Conservation (phyloP, 2,797 vertebrate genomes). For the Dendrocincla tyrannina region DNA sequence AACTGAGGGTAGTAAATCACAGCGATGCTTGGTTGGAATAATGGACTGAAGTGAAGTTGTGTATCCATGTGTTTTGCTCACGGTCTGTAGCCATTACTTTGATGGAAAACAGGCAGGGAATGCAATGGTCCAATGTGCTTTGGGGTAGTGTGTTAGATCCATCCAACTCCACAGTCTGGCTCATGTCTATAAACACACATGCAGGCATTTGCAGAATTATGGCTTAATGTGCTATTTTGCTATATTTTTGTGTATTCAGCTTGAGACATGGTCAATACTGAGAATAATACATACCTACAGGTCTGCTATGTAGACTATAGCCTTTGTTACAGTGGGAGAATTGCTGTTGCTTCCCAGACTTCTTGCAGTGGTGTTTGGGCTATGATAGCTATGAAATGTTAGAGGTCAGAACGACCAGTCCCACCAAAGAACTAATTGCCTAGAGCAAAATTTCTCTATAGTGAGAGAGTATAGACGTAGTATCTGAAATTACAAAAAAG, state of each 20-base stretch:
- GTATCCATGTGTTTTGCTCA: not conserved
- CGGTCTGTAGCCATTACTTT: not conserved
- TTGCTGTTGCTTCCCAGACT: not conserved
- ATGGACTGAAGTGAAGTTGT: not conserved
- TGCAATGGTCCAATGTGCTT: rapidly evolving
- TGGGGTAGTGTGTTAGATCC: not conserved
- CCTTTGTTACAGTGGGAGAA: not conserved
- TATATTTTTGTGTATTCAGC: not conserved
- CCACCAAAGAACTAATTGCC: slow-evolving; percentile 15
- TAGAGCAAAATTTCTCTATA: not conserved
- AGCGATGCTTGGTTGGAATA: not conserved
- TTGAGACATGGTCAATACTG: not conserved
- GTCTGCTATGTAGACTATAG: not conserved
- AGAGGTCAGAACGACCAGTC: not conserved
- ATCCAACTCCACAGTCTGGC: not conserved
- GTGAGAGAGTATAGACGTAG: not conserved
- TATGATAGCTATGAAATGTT: not conserved
- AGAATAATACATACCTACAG: not conserved
- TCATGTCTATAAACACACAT: not conserved
- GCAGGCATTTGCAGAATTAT: not conserved
- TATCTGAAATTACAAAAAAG: slow-evolving; percentile 7
- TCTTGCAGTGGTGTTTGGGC: not conserved
- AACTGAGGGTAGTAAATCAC: not conserved
- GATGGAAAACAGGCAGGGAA: not conserved
- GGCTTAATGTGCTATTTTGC: not conserved